A percentile compares a stretch with the other conserved stretches of the same genome.
Conservation (phyloP, 2,113 vertebrate genomes). For the Todiramphus chloris region DNA sequence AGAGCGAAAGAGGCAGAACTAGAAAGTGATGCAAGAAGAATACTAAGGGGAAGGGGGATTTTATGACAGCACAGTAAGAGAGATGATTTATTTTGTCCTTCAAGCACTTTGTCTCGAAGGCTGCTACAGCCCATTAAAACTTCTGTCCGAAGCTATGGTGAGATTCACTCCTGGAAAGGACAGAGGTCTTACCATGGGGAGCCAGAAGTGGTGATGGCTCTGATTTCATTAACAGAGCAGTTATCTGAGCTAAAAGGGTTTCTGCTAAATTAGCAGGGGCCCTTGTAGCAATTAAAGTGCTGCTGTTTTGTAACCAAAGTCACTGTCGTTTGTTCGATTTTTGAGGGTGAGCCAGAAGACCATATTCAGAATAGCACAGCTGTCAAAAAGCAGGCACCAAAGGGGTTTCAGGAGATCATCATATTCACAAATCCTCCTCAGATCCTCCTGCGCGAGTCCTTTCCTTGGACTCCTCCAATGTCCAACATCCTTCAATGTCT, state of each 20-base stretch:
- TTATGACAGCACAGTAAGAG: constrained; percentile 3
- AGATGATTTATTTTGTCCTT: constrained; percentile 53
- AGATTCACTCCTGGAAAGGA: constrained; percentile 22
- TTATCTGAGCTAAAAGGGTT: constrained; percentile 30
- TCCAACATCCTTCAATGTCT: neutral
- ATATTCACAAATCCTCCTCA: neutral
- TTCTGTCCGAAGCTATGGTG: neutral
- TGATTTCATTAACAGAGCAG: constrained; percentile 46
- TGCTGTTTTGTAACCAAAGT: constrained; percentile 6
- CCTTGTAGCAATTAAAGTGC: constrained; percentile 12
- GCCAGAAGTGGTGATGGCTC: neutral
- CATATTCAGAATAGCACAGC: neutral
- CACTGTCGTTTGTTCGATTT: neutral
- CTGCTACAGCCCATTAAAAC: constrained; percentile 44
- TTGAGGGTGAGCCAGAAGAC: neutral
- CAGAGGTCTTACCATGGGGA: constrained; percentile 20
- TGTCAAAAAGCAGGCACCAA: neutral
- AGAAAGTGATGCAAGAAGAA: neutral
- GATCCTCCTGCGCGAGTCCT: neutral
- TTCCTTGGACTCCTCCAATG: neutral
- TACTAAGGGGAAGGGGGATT: constrained; percentile 28
- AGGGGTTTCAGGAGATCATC: neutral
- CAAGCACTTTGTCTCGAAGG: neutral
- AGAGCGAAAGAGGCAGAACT: neutral
- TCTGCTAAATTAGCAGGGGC: constrained; percentile 22